These are phyloP conservation scores for Cynocephalus volans DNA, from an alignment of 2,113 vertebrate species.

Conservation along the genomic window DNA sequence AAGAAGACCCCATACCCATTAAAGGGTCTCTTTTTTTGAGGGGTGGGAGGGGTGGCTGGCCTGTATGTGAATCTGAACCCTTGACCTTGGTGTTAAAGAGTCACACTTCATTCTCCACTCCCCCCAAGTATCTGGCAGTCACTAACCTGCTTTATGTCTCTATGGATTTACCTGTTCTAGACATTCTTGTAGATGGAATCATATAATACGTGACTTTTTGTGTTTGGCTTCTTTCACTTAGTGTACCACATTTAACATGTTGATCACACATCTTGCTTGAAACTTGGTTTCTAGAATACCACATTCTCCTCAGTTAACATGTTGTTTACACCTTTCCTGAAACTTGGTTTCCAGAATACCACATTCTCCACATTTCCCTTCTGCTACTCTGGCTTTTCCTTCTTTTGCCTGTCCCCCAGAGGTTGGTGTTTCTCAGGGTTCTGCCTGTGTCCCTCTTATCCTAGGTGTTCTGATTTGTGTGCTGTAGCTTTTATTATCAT, in stretches of 20 bases:
- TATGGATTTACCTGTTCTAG: not conserved
- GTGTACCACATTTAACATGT: not conserved
- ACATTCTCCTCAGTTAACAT: not conserved
- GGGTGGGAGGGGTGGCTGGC: no score
- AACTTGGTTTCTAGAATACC: not conserved
- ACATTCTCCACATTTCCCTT: not conserved
- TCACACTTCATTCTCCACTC: not conserved
- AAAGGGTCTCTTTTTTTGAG: not conserved
- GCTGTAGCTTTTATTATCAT: not conserved
- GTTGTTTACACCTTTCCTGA: not conserved
- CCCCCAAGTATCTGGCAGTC: not conserved
- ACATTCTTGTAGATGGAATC: not conserved
- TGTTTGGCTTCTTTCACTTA: not conserved
- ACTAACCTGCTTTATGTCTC: not conserved
- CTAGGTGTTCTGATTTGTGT: conserved; percentile 27
- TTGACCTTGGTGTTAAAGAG: not conserved
- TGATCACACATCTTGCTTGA: not conserved
- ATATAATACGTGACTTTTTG: not conserved
- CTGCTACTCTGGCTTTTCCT: not conserved
- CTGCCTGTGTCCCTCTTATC: not conserved
- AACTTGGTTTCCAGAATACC: not conserved
- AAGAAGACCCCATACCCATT: not conserved
- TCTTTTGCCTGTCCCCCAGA: not conserved
- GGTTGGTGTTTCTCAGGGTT: not conserved
- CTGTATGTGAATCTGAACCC: no score